Percentiles rank a stretch among this genome's conserved stretches.
These are phyloP conservation scores for Oreortyx pictus DNA, from an alignment of 2,797 vertebrate genomes.

Conservation along the genomic window DNA sequence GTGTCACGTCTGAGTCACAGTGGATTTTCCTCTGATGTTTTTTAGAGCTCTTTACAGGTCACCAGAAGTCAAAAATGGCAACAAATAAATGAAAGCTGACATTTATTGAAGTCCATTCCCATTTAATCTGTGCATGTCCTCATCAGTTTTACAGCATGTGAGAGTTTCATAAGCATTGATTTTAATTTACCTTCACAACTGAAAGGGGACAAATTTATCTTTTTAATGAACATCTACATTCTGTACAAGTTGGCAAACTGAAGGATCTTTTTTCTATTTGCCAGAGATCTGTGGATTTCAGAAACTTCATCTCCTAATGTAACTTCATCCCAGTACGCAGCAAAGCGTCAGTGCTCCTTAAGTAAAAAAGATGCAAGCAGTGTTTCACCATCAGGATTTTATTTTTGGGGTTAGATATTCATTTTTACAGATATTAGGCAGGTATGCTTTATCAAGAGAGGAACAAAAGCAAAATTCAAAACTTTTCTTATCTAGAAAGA, in stretches of 20 bases:
- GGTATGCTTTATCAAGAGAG: background rate
- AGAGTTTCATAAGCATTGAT: conserved; percentile 7
- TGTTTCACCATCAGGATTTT: background rate
- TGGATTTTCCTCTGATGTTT: conserved; percentile 17
- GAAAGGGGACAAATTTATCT: background rate
- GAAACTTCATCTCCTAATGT: background rate
- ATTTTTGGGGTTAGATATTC: background rate
- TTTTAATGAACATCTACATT: background rate
- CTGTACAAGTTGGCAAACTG: background rate
- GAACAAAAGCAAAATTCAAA: background rate
- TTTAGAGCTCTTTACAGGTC: conserved; percentile 37
- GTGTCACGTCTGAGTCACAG: background rate
- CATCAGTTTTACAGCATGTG: background rate
- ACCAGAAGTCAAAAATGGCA: conserved; percentile 36
- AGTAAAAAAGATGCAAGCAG: background rate
- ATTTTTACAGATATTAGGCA: background rate
- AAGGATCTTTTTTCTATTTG: background rate
- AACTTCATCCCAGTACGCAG: background rate
- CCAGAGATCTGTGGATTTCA: background rate
- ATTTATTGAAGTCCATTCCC: conserved; percentile 2
- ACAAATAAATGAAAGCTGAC: conserved; percentile 32
- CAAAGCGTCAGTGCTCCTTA: background rate
- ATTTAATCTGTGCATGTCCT: background rate
- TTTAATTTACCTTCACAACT: conserved; percentile 29
- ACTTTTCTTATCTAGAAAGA: background rate